A percentile compares a stretch with the other conserved stretches of the same genome.
Evolutionary conservation across 2,797 vertebrate species (phyloP).

Genomic region (Alosa sapidissima): DNA sequence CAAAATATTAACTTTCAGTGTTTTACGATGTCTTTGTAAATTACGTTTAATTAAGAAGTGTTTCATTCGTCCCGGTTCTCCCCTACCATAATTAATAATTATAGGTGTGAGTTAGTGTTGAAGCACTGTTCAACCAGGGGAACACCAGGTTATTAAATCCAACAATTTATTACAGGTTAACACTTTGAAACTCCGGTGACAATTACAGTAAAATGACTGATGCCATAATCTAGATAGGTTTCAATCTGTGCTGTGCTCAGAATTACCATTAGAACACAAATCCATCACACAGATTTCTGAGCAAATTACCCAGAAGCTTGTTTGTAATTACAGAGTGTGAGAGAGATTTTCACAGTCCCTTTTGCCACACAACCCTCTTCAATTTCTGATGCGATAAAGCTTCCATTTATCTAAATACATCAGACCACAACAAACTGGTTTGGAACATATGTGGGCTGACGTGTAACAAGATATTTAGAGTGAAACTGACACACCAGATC

Average conservation of each 20-base stretch:
- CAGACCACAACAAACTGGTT: background rate
- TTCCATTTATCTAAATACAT: background rate
- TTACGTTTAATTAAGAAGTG: too few species aligned
- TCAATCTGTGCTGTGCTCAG: background rate
- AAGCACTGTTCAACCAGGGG: background rate
- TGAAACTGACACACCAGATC: background rate
- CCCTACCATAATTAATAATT: background rate
- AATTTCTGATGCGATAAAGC: background rate
- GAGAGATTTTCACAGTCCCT: background rate
- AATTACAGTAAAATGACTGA: background rate
- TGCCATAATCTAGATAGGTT: background rate
- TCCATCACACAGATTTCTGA: background rate
- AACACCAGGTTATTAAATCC: background rate
- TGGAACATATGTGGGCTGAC: background rate
- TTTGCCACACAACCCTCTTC: background rate
- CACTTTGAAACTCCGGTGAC: background rate
- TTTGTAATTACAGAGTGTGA: background rate
- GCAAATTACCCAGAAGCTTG: background rate
- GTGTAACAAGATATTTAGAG: background rate
- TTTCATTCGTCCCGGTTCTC: too few species aligned
- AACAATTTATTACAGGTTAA: background rate
- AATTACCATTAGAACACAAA: background rate
- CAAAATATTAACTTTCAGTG: too few species aligned
- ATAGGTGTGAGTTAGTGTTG: background rate
- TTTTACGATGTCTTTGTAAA: too few species aligned